phyloP scores from a whole-genome alignment of 2,113 vertebrate genomes.

The Cardinalis cardinalis region DNA sequence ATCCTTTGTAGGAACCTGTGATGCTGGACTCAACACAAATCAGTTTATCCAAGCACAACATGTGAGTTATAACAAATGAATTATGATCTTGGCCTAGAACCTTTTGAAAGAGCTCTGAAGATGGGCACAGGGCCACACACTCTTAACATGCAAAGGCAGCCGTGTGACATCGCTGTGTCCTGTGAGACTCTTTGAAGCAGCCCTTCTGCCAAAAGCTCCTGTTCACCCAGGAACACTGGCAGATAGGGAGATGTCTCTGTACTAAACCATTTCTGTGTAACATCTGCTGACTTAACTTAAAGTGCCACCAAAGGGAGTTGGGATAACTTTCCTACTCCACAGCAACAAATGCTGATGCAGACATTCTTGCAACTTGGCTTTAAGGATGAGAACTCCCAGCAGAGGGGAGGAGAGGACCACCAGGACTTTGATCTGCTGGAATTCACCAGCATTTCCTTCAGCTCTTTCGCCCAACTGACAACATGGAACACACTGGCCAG shows the following conservation, averaged over 20 bases:
- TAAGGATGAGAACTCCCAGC: background rate
- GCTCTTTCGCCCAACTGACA: background rate
- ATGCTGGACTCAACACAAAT: background rate
- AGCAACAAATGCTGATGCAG: background rate
- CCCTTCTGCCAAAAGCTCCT: background rate
- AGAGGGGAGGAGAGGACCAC: background rate
- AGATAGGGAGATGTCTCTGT: background rate
- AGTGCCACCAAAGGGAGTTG: background rate
- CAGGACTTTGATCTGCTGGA: background rate
- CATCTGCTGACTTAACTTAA: background rate
- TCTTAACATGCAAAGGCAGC: background rate
- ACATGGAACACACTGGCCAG: accelerated
- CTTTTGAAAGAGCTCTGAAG: background rate
- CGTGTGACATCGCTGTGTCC: accelerated
- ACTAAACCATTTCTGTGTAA: background rate
- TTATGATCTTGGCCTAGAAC: background rate
- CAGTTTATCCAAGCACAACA: background rate
- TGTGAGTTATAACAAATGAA: background rate
- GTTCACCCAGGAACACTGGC: background rate
- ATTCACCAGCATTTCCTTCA: background rate
- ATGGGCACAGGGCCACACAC: background rate
- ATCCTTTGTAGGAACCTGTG: background rate
- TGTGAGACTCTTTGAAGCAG: accelerated
- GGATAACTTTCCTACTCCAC: background rate
- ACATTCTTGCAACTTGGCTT: background rate